Evolutionary conservation across 2,888 invertebrate species (phyloP).

Genomic region (Trichacis sp.): DNA sequence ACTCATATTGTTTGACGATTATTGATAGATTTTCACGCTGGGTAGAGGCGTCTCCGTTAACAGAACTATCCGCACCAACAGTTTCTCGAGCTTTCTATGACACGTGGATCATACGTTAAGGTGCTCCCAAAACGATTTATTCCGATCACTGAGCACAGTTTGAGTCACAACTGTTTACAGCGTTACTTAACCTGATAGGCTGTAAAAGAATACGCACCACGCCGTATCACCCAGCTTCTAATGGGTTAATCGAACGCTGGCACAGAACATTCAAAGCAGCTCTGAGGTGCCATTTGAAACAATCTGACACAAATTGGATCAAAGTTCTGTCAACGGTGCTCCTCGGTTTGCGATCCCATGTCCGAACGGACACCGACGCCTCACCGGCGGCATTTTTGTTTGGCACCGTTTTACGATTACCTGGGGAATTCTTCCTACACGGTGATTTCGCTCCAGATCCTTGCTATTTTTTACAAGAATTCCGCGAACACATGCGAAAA

Average conservation of each 20-base stretch:
- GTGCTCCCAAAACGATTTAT: conserved; percentile 43
- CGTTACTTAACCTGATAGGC: conserved; percentile 17
- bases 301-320: conserved; percentile 31
- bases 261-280: conserved; percentile 47
- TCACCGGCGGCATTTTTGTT: conserved; percentile 43
- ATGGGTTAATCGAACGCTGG: no score
- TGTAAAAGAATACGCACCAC: conserved; percentile 8
- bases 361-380: conserved; percentile 32
- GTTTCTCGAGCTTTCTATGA: conserved; percentile 32
- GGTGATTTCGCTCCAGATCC: neutral
- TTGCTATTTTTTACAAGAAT: neutral
- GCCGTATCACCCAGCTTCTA: conserved; percentile 44
- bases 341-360: conserved; percentile 36
- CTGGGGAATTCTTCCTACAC: conserved; percentile 34
- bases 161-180: conserved; percentile 44
- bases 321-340: conserved; percentile 40
- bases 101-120: conserved; percentile 40
- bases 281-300: conserved; percentile 41
- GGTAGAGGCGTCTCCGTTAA: conserved; percentile 36
- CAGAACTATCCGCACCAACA: conserved; percentile 34
- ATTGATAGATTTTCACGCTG: conserved; percentile 51
- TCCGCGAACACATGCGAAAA: conserved; percentile 8
- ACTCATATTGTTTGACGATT: conserved; percentile 58
- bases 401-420: conserved; percentile 39
- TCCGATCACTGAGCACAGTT: conserved; percentile 57